Percentiles rank a stretch among this genome's conserved stretches.
Evolutionary conservation across 1,140 invertebrate genomes (phyloP).

Genomic region (Limonius californicus): DNA sequence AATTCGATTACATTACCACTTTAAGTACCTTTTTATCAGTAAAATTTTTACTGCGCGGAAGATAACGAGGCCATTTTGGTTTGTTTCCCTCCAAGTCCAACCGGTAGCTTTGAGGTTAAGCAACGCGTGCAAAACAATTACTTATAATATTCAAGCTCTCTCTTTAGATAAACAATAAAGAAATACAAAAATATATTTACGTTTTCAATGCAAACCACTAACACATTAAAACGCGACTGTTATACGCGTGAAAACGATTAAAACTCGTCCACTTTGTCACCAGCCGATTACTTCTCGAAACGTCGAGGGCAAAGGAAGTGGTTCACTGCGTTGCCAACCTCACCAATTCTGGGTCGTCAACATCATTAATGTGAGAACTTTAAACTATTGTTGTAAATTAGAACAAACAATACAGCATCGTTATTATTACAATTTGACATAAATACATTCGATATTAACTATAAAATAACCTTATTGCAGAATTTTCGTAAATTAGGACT

Average conservation of each 20-base stretch:
- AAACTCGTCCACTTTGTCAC: neutral
- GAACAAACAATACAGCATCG: no score
- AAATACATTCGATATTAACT: no score
- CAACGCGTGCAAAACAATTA: slow-evolving; percentile 31
- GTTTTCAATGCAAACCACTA: neutral
- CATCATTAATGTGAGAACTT: no score
- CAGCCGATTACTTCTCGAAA: neutral
- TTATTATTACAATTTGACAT: no score
- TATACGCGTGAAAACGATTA: neutral
- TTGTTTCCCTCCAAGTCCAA: slow-evolving; percentile 38
- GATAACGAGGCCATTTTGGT: slow-evolving; percentile 35
- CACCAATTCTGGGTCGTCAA: no score
- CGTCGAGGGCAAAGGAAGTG: neutral
- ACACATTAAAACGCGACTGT: neutral
- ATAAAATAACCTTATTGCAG: no score
- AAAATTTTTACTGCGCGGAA: slow-evolving; percentile 2
- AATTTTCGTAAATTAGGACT: slow-evolving; percentile 13
- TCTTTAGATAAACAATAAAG: neutral
- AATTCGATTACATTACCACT: slow-evolving; percentile 25
- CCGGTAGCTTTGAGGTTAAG: slow-evolving; percentile 39
- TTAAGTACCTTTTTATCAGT: slow-evolving; percentile 14
- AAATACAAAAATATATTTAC: slow-evolving; percentile 13
- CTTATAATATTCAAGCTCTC: neutral
- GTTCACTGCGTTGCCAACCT: neutral
- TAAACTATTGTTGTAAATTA: no score